These are phyloP conservation scores for Pangasius sanitwongsei DNA, from an alignment of 2,797 vertebrate genomes.

Conservation along the genomic window DNA sequence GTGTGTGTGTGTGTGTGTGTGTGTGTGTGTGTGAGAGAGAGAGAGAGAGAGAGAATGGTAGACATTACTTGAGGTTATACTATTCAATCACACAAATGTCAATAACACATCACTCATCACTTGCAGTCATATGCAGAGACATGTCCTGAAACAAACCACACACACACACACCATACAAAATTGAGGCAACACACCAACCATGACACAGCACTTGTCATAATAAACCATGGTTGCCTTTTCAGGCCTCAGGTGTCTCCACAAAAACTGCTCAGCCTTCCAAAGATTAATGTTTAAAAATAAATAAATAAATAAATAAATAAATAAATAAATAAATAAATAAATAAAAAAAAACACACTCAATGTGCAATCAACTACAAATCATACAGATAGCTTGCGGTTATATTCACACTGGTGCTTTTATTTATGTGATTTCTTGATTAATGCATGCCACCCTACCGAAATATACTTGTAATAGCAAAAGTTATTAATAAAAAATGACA, in stretches of 20 bases:
- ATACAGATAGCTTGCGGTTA: background rate
- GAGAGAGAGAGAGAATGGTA: background rate
- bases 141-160: background rate
- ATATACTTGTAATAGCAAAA: background rate
- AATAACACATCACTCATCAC: constrained; percentile 4
- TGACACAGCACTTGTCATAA: background rate
- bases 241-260: background rate
- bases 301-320: background rate
- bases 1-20: background rate
- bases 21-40: background rate
- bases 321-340: background rate
- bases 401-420: background rate
- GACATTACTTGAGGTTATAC: background rate
- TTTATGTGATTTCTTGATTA: background rate
- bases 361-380: background rate
- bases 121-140: background rate
- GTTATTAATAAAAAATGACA: constrained; percentile 1
- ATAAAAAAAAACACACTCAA: background rate
- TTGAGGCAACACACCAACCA: background rate
- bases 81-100: background rate
- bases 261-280: background rate
- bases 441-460: background rate
- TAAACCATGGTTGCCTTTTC: background rate
- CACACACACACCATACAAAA: background rate
- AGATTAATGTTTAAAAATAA: background rate